phyloP scores from a whole-genome alignment of 2,113 vertebrate genomes.

The Macheiramphus alcinus region DNA sequence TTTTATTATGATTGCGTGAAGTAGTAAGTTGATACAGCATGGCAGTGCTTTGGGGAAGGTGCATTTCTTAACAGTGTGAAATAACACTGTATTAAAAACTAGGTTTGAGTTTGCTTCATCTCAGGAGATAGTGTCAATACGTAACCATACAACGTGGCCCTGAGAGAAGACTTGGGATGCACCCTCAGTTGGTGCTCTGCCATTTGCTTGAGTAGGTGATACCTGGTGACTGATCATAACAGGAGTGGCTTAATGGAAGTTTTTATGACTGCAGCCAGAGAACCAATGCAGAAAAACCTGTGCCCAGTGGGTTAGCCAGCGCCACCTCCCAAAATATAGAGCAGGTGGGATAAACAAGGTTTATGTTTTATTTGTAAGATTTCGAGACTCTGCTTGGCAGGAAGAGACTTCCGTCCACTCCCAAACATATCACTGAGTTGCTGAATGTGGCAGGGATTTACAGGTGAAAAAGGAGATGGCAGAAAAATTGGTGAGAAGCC shows the following conservation, averaged over 20 bases:
- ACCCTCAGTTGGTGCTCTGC: not conserved
- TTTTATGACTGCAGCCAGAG: not conserved
- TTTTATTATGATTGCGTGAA: not conserved
- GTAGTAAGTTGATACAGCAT: not conserved
- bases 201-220: not conserved
- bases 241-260: not conserved
- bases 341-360: not conserved
- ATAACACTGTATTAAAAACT: not conserved
- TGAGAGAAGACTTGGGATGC: not conserved
- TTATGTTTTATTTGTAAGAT: not conserved
- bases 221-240: not conserved
- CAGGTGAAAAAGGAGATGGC: not conserved
- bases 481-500: not conserved
- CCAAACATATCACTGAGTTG: not conserved
- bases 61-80: not conserved
- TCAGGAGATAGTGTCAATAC: not conserved
- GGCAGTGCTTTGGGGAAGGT: not conserved
- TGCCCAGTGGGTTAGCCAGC: not conserved
- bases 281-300: not conserved
- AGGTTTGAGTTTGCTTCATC: not conserved
- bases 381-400: not conserved
- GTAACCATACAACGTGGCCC: accelerated
- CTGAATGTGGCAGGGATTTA: not conserved
- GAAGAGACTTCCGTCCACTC: not conserved
- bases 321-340: not conserved